Conservation (phyloP, 2,113 vertebrate genomes). For the Motacilla alba region DNA sequence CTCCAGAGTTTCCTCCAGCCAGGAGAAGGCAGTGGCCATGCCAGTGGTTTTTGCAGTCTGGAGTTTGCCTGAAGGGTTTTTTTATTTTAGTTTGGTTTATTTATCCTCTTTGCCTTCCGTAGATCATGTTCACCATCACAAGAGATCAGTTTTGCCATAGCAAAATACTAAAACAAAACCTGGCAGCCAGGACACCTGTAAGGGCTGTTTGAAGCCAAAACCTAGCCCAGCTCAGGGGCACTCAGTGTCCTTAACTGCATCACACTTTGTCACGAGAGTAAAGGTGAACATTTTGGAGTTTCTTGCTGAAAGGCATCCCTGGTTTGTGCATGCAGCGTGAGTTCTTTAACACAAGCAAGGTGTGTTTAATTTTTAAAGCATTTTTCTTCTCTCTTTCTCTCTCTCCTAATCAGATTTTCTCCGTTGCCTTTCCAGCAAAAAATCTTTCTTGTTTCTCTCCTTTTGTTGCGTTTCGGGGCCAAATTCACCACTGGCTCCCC, state of each 20-base stretch:
- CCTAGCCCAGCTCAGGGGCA: background rate
- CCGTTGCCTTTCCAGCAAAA: background rate
- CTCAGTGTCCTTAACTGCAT: background rate
- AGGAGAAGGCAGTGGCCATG: background rate
- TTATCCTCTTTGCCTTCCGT: background rate
- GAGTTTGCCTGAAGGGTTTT: background rate
- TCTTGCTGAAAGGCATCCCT: constrained; percentile 22
- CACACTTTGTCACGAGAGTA: constrained; percentile 35
- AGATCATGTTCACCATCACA: background rate
- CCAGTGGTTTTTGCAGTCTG: background rate
- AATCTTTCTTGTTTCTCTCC: constrained; percentile 43
- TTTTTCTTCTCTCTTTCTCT: background rate
- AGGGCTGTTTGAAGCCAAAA: background rate
- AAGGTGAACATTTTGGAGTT: constrained; percentile 42
- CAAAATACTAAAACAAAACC: background rate
- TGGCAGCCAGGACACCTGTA: background rate
- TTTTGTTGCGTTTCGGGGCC: constrained; percentile 40
- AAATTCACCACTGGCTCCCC: constrained; percentile 53
- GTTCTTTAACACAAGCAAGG: constrained; percentile 12
- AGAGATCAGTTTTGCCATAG: constrained; percentile 2
- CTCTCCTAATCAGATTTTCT: constrained; percentile 5
- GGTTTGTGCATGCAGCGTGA: constrained; percentile 35
- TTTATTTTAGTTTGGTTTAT: background rate
- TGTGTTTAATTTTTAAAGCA: background rate
- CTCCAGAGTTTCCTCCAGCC: background rate